Conservation (phyloP, 2,113 vertebrate species). For the Bos javanicus region DNA sequence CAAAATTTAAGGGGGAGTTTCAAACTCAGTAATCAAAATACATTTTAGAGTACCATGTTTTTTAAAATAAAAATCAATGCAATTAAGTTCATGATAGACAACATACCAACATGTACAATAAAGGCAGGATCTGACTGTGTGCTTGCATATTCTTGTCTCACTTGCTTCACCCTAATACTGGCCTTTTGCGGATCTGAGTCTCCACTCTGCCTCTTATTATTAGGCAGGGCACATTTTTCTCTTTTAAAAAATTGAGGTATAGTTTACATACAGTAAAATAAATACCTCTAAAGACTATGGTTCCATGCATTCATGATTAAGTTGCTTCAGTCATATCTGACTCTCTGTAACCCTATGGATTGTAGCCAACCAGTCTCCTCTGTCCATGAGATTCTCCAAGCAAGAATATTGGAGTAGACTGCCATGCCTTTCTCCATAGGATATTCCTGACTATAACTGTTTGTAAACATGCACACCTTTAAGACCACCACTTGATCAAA, state of each 20-base stretch:
- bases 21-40: background rate
- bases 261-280: background rate
- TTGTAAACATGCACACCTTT: background rate
- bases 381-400: background rate
- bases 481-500: background rate
- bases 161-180: background rate
- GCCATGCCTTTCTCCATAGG: background rate
- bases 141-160: background rate
- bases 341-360: background rate
- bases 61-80: background rate
- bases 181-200: background rate
- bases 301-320: background rate
- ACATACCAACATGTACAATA: background rate
- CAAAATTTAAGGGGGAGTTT: background rate
- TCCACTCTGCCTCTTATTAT: background rate
- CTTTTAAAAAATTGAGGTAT: background rate
- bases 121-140: background rate
- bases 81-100: background rate
- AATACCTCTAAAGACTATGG: background rate
- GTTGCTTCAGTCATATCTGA: background rate
- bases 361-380: background rate
- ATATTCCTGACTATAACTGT: background rate
- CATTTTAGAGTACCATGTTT: background rate
- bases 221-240: background rate
- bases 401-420: background rate